Evolutionary conservation across 2,888 invertebrate species (phyloP), one percentile per base, ranked within the genome.

Genomic region (Xanthia togata): DNA sequence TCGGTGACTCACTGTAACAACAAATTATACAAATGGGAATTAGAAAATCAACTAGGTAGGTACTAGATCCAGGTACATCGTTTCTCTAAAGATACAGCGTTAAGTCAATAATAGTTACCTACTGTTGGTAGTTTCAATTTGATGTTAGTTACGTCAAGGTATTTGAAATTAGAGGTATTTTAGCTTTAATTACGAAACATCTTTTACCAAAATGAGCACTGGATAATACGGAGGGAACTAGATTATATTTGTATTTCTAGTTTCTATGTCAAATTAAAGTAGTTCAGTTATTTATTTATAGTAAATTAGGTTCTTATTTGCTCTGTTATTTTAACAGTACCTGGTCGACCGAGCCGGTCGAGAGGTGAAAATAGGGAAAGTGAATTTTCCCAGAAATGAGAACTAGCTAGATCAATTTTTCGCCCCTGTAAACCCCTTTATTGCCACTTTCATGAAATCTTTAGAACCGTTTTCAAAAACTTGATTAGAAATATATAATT

Each of bases 21-120:
- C 26, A 64, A 78, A 59, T 64, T 64, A 41, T 41, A 35, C 23
- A 64, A 78, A 70, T 78, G 62, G 20, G 20, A 70, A 41, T 70
- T 44, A 38, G 31, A 78, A 63, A 57, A 57, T 64, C 14, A 63
- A 78, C 9, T 38, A 47, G 17, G 6, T 38, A 47, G 17, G 6
- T 26, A 38, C n/a, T 53, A 55, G 11, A 53, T 26, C n/a, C 31
- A 26, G 38, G 20, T 41, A 57, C 31, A 38, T 47, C 8, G 47
- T 50, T 41, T 57, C 47, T 78, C 31, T 14, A 14, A 70, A 63
- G 69, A 1, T 44, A 53, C 26, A 26, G 38, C 62, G 62, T 53
- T n/a, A 69, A 63, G 70, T 41, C 9, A 47, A 57, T 63, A 63
- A 41, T 78, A 55, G 26, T 53, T 62, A 62, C 31, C 31, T 31